Conservation (phyloP, 1,140 invertebrate genomes). For the Atta texana region DNA sequence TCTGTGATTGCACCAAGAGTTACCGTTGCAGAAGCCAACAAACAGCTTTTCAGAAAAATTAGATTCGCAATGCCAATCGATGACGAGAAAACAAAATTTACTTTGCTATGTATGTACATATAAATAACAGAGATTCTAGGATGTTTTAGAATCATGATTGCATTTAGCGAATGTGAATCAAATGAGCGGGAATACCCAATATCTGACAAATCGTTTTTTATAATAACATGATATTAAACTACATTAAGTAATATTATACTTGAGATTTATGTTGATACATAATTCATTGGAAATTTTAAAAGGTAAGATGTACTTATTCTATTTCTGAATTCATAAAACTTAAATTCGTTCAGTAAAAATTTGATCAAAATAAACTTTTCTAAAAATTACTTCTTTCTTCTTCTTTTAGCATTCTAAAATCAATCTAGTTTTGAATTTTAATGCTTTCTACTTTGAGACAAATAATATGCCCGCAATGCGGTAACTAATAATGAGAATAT, state of each 20-base stretch:
- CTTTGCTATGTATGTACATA: not conserved
- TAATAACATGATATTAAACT: not conserved
- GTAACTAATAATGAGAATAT: not conserved
- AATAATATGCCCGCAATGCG: not conserved
- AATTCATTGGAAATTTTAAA: not conserved
- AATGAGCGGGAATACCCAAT: not conserved
- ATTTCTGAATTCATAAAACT: not conserved
- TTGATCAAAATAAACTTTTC: not conserved
- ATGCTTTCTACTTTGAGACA: not conserved
- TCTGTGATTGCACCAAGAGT: not conserved
- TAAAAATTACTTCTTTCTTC: not conserved
- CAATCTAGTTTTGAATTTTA: not conserved
- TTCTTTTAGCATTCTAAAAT: not conserved
- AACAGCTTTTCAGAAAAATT: constrained; percentile 49
- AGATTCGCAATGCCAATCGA: constrained; percentile 19
- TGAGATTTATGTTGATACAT: not conserved
- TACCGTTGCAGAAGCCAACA: not conserved
- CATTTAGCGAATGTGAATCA: not conserved
- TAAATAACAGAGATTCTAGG: not conserved
- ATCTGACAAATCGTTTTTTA: not conserved
- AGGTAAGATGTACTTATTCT: not conserved
- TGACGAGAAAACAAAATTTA: not conserved
- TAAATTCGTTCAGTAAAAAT: not conserved
- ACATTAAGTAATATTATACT: constrained; percentile 7
- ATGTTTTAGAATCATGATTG: not conserved